Evolutionary conservation across 2,888 invertebrate species (phyloP).

Genomic region (Polyploca ridens): DNA sequence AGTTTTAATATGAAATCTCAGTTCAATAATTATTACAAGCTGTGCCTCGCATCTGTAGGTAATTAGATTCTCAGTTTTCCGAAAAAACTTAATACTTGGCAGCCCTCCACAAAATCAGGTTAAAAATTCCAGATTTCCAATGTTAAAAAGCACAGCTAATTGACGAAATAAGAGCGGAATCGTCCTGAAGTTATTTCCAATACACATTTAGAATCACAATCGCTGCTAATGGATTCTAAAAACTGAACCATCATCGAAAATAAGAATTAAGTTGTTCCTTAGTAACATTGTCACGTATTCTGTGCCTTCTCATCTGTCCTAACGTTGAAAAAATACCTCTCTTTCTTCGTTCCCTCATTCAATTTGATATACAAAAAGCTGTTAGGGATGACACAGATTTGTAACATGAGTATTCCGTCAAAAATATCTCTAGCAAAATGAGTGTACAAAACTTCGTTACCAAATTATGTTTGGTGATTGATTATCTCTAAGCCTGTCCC

Average conservation of each 20-base stretch:
- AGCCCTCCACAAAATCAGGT: background rate
- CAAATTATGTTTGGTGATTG: too few relatives aligned
- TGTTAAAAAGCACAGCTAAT: conserved; percentile 35
- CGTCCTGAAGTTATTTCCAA: conserved; percentile 36
- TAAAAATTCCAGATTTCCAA: conserved; percentile 7
- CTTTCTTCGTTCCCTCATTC: conserved; percentile 30
- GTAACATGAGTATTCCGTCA: background rate
- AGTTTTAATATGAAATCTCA: too few relatives aligned
- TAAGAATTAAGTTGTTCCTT: conserved; percentile 55
- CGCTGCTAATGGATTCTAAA: conserved; percentile 50
- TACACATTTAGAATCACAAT: conserved; percentile 52
- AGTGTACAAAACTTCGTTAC: too few relatives aligned
- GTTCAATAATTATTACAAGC: too few relatives aligned
- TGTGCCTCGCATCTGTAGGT: too few relatives aligned
- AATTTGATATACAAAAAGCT: conserved; percentile 35
- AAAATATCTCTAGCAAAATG: too few relatives aligned
- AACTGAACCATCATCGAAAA: conserved; percentile 45
- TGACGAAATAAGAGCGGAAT: conserved; percentile 43
- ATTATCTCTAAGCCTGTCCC: too few relatives aligned
- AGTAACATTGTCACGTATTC: conserved; percentile 52
- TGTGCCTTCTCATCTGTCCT: conserved; percentile 33
- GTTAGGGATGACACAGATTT: background rate
- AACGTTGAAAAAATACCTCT: conserved; percentile 25
- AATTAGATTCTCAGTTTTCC: too few relatives aligned
- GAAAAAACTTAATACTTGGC: background rate